These are phyloP conservation scores for Pteruthius melanotis DNA, from an alignment of 2,113 vertebrate genomes.

Conservation along the genomic window DNA sequence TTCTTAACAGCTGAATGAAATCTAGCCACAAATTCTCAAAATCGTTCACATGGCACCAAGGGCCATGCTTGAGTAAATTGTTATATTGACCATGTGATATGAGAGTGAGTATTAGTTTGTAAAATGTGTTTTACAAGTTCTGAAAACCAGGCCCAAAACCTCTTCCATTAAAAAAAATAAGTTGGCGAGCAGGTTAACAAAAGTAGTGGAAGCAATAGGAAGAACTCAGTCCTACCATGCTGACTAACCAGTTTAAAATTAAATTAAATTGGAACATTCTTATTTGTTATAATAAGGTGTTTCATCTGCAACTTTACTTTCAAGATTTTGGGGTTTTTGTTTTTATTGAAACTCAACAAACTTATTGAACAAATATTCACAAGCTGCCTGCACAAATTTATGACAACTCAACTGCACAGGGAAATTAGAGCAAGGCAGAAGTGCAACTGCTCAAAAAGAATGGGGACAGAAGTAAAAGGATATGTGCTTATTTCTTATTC, in stretches of 20 bases:
- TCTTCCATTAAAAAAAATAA: neutral
- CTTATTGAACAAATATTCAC: neutral
- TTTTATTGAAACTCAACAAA: neutral
- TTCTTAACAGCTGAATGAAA: neutral
- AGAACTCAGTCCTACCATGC: neutral
- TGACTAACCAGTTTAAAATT: neutral
- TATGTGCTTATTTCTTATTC: neutral
- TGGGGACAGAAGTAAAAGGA: neutral
- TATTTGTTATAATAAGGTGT: neutral
- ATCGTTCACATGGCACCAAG: neutral
- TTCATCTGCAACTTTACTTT: neutral
- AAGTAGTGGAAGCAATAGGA: neutral
- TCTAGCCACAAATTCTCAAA: neutral
- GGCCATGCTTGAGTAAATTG: fast-evolving
- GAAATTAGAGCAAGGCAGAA: neutral
- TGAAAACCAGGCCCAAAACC: neutral
- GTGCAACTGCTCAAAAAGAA: neutral
- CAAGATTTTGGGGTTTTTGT: neutral
- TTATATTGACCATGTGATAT: neutral
- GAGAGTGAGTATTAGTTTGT: neutral
- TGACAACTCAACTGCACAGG: neutral
- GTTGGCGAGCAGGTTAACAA: neutral
- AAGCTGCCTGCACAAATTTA: neutral
- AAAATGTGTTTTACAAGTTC: neutral
- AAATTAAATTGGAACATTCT: neutral